Conservation (phyloP, 2,888 invertebrate genomes). For the Hydriomena furcata region DNA sequence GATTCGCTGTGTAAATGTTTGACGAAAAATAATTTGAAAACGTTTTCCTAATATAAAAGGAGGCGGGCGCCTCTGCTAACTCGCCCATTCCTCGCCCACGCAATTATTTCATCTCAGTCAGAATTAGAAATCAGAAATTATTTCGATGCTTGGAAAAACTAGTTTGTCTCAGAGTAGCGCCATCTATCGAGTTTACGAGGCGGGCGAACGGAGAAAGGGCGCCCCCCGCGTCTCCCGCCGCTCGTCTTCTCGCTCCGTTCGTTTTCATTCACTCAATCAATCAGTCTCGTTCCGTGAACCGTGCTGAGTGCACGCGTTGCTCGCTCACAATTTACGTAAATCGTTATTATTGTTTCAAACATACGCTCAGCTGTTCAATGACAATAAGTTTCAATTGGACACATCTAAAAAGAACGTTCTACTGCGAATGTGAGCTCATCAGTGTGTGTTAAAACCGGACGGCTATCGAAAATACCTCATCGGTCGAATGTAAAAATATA, state of each 20-base stretch:
- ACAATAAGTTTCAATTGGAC: constrained; percentile 50
- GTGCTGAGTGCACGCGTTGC: constrained; percentile 40
- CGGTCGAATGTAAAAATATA: constrained; percentile 78
- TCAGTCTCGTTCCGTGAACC: constrained; percentile 69
- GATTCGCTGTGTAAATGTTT: constrained; percentile 70
- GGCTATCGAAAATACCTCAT: constrained; percentile 68
- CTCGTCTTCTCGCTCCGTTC: constrained; percentile 39
- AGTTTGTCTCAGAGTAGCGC: constrained; percentile 45
- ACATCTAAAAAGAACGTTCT: constrained; percentile 27
- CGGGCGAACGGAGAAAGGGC: constrained; percentile 16
- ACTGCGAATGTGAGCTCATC: constrained; percentile 35
- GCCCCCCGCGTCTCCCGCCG: constrained; percentile 39
- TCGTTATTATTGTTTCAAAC: constrained; percentile 75
- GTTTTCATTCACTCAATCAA: constrained; percentile 65
- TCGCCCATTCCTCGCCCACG: constrained; percentile 42
- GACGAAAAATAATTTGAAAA: constrained; percentile 70
- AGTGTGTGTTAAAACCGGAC: constrained; percentile 48
- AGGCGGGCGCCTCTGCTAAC: constrained; percentile 41
- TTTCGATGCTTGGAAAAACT: constrained; percentile 41
- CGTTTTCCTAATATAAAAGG: constrained; percentile 71
- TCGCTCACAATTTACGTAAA: constrained; percentile 47
- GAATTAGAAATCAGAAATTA: too few relatives aligned
- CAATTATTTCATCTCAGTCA: constrained; percentile 47
- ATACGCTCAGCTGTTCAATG: constrained; percentile 78
- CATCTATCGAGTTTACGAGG: constrained; percentile 57